Conservation (phyloP, 2,888 invertebrate genomes). For the Linyphia triangularis region DNA sequence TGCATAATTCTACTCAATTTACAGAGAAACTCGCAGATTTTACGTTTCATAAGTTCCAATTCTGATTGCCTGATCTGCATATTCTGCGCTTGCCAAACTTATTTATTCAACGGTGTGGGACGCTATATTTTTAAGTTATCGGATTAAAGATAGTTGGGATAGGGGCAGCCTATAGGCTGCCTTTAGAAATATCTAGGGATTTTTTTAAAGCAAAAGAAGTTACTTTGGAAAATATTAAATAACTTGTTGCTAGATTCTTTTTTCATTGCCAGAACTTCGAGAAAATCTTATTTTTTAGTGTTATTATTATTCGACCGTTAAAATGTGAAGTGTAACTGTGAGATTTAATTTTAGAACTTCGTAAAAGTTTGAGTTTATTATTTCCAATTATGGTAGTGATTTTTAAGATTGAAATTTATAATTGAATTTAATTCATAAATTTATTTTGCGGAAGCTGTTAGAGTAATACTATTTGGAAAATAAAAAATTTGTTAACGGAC, state of each 20-base stretch:
- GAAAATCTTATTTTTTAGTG: constrained; percentile 10
- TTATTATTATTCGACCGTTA: background rate
- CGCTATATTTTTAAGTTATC: constrained; percentile 61
- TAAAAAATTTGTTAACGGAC: too few relatives aligned
- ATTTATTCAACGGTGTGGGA: constrained; percentile 46
- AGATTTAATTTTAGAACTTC: constrained; percentile 2
- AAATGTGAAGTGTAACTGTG: background rate
- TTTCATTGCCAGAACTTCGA: background rate
- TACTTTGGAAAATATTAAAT: constrained; percentile 50
- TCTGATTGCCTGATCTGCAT: constrained; percentile 70
- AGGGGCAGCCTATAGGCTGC: background rate
- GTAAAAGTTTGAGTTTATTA: background rate
- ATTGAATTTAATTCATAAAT: background rate
- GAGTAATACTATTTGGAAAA: too few relatives aligned
- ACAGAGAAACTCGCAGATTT: constrained; percentile 72
- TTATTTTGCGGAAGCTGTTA: background rate
- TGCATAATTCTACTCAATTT: constrained; percentile 72
- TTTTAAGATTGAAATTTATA: background rate
- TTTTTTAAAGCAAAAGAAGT: constrained; percentile 15
- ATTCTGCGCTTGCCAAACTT: constrained; percentile 24
- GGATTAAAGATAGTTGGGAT: constrained; percentile 29
- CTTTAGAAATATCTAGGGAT: background rate
- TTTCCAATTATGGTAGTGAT: background rate
- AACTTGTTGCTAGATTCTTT: constrained; percentile 53
- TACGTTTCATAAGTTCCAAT: constrained; percentile 64